phyloP scores from a whole-genome alignment of 2,113 vertebrate species.

The Hippolais icterina region DNA sequence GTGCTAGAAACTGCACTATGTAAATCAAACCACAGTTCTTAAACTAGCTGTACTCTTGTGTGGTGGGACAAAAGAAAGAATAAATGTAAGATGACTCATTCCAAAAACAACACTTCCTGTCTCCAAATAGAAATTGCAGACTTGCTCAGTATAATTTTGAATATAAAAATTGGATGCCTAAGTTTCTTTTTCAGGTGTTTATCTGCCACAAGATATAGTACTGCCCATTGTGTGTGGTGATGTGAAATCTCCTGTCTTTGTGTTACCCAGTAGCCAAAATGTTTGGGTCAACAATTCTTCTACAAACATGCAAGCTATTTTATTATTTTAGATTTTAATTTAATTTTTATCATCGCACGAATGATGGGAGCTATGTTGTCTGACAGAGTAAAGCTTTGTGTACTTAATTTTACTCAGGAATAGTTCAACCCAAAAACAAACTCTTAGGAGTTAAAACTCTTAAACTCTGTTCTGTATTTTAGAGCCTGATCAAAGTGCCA shows the following conservation, averaged over 20 bases:
- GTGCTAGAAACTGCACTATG: background rate
- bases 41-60: background rate
- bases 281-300: background rate
- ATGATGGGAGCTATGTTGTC: background rate
- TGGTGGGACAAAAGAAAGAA: background rate
- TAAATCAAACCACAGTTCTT: background rate
- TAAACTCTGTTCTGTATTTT: background rate
- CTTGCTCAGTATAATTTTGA: background rate
- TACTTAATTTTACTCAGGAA: background rate
- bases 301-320: background rate
- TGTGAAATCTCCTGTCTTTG: background rate
- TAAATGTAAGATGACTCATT: background rate
- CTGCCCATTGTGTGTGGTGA: rapidly evolving
- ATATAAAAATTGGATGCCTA: background rate
- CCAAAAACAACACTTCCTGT: background rate
- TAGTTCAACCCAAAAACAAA: background rate
- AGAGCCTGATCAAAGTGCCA: background rate
- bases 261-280: background rate
- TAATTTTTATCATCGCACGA: background rate
- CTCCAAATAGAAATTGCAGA: background rate
- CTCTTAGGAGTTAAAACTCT: background rate
- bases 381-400: background rate
- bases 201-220: background rate
- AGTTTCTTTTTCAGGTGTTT: background rate
- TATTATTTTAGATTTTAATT: background rate